A percentile compares a stretch with the other conserved stretches of the same genome.
phyloP scores from a whole-genome alignment of 2,113 vertebrate species.

The Psophia crepitans region DNA sequence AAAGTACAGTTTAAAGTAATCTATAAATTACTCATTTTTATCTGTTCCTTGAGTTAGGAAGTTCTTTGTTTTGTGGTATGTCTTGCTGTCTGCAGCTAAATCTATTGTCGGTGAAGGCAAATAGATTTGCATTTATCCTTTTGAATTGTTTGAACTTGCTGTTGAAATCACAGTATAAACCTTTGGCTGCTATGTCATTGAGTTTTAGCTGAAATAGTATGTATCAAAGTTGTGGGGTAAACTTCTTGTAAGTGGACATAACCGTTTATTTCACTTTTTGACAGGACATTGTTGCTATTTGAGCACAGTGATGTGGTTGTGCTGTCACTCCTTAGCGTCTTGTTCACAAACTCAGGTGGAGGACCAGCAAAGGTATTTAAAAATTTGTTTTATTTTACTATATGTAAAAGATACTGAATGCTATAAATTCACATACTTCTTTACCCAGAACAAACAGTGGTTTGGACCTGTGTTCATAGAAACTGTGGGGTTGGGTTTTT shows the following conservation, averaged over 20 bases:
- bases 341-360: slow-evolving; percentile 93
- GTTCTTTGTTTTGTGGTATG: neutral
- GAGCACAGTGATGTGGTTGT: slow-evolving; percentile 95
- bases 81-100: neutral
- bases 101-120: neutral
- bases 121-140: neutral
- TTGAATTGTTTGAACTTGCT: neutral
- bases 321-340: slow-evolving; percentile 88
- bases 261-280: slow-evolving; percentile 25
- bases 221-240: neutral
- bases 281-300: slow-evolving; percentile 90
- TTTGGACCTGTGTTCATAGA: neutral
- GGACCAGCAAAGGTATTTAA: slow-evolving; percentile 91
- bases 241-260: neutral
- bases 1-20: neutral
- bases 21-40: neutral
- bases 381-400: neutral
- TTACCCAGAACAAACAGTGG: neutral
- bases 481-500: neutral
- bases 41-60: neutral
- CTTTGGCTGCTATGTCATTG: neutral
- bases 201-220: neutral
- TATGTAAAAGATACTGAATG: neutral
- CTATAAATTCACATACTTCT: neutral
- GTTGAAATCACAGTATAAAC: neutral